A percentile compares a stretch with the other conserved stretches of the same genome.
These are phyloP conservation scores for Stenopsyche tienmushanensis DNA, from an alignment of 1,140 invertebrate genomes.

Conservation along the genomic window DNA sequence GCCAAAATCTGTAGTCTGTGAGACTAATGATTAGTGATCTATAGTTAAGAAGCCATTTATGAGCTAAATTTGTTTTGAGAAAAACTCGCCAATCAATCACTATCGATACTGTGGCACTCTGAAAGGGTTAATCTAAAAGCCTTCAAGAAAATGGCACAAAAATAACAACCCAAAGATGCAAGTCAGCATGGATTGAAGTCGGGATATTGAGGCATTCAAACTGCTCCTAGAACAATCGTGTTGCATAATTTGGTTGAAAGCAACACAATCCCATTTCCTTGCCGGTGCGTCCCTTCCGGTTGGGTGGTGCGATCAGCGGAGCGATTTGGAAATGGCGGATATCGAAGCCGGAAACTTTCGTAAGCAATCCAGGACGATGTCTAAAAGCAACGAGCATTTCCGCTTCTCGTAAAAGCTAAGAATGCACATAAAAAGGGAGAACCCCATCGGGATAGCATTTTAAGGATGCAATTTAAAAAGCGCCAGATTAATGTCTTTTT, in stretches of 20 bases:
- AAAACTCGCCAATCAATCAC: too few species aligned
- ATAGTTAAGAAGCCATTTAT: too few species aligned
- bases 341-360: conserved; percentile 7
- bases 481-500: not conserved
- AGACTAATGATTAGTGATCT: too few species aligned
- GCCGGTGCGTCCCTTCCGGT: conserved; percentile 6
- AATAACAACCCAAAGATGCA: too few species aligned
- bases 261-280: not conserved
- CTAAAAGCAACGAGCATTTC: conserved; percentile 7
- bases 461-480: not conserved
- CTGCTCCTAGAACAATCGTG: not conserved
- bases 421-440: not conserved
- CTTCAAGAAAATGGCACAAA: too few species aligned
- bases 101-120: too few species aligned
- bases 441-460: not conserved
- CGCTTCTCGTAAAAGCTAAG: conserved; percentile 12
- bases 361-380: not conserved
- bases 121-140: too few species aligned
- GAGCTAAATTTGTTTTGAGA: too few species aligned
- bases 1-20: too few species aligned
- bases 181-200: too few species aligned
- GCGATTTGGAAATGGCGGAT: conserved; percentile 1
- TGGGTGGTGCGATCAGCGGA: not conserved
- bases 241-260: not conserved
- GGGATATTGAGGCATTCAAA: too few species aligned